A percentile compares a stretch with the other conserved stretches of the same genome.
Conservation (phyloP, 2,797 vertebrate species). For the Cuniculus paca region DNA sequence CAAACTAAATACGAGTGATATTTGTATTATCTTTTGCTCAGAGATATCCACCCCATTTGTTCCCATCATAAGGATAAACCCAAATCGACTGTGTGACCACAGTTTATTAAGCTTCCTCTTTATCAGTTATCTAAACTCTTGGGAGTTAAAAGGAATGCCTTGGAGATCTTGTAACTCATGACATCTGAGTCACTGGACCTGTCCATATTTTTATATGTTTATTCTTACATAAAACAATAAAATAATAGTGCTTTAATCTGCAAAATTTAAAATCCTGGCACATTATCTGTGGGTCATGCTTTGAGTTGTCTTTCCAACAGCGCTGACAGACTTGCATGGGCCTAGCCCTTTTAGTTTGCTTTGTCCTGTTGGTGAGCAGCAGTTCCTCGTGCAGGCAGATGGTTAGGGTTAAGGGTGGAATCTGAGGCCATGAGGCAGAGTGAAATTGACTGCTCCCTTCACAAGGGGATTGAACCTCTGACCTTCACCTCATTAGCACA, state of each 20-base stretch:
- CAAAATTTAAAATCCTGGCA: conserved; percentile 37
- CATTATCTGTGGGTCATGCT: neutral
- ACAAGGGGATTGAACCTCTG: conserved; percentile 64
- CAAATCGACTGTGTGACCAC: neutral
- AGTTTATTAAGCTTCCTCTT: neutral
- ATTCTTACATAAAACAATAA: conserved; percentile 3
- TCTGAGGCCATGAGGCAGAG: conserved; percentile 56
- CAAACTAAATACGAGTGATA: conserved; percentile 28
- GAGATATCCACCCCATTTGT: neutral
- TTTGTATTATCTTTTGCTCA: conserved; percentile 14
- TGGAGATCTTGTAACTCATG: neutral
- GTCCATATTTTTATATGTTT: conserved; percentile 7
- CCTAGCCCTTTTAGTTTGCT: neutral
- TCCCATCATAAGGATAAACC: neutral
- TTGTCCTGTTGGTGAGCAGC: conserved; percentile 42
- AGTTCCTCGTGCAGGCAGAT: conserved; percentile 70
- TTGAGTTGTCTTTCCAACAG: neutral
- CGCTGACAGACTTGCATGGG: neutral
- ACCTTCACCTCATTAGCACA: conserved; percentile 70
- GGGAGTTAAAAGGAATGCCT: neutral
- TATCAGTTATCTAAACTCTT: neutral
- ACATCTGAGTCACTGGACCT: neutral
- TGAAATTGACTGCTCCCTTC: conserved; percentile 67
- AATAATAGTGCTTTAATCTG: neutral
- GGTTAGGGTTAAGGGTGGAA: conserved; percentile 70